Evolutionary conservation across 1,140 invertebrate species (phyloP).

Genomic region (Aphelinus certus): DNA sequence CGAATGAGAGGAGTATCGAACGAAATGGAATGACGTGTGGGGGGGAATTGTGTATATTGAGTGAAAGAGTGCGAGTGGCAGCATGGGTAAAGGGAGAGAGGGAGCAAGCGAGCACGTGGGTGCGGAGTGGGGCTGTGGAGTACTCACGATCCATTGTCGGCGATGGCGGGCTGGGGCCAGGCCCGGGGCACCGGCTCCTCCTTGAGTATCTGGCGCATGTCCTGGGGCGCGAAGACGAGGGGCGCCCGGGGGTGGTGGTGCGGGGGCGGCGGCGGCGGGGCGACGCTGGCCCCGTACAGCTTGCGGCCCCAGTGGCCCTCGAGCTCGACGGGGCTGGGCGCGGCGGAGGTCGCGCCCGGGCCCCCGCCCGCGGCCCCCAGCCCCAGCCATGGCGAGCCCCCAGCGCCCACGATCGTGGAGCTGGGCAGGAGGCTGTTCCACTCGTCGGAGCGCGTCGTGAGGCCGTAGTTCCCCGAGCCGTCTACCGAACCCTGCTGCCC

Average conservation of each 20-base stretch:
- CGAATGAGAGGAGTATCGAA: background rate
- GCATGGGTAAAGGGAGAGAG: too few relatives aligned
- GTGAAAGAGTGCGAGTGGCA: background rate
- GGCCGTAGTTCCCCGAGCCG: conserved; percentile 51
- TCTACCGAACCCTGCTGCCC: background rate
- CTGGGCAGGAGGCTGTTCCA: conserved; percentile 65
- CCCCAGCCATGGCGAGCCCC: conserved; percentile 65
- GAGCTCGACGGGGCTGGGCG: conserved; percentile 62
- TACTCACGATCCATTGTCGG: conserved; percentile 63
- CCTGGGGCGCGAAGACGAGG: conserved; percentile 62
- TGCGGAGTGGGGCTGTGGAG: background rate
- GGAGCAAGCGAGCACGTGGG: too few relatives aligned
- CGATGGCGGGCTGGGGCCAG: conserved; percentile 61
- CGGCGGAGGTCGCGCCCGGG: conserved; percentile 54
- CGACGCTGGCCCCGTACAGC: conserved; percentile 62
- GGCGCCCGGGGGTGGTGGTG: conserved; percentile 63
- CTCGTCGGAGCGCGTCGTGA: conserved; percentile 66
- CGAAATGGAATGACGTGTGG: background rate
- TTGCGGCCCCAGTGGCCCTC: conserved; percentile 64
- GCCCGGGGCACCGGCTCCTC: conserved; percentile 63
- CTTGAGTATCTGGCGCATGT: conserved; percentile 65
- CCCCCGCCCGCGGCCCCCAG: conserved; percentile 52
- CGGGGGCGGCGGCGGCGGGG: conserved; percentile 61
- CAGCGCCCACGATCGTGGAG: conserved; percentile 66
- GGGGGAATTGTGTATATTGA: background rate